Evolutionary conservation across 2,113 vertebrate species (phyloP).

Genomic region (Bubo scandiacus): DNA sequence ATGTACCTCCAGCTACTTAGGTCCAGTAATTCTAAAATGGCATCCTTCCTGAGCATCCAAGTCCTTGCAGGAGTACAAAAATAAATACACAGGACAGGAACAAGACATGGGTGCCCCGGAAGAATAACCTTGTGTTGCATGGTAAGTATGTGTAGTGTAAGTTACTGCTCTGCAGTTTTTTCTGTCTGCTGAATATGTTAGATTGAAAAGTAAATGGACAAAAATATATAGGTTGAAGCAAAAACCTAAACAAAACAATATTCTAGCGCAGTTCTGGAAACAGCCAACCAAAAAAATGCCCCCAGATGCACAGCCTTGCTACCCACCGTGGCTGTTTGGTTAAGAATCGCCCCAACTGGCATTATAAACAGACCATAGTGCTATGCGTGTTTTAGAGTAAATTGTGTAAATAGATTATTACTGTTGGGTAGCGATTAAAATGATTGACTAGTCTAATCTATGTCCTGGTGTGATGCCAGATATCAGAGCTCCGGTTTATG

Average conservation of each 20-base stretch:
- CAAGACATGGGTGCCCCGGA: neutral
- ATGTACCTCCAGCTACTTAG: neutral
- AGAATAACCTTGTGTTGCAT: neutral
- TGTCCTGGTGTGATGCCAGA: neutral
- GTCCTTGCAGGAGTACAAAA: neutral
- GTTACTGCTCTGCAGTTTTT: neutral
- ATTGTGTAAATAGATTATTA: neutral
- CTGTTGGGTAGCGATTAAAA: neutral
- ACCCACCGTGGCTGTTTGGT: neutral
- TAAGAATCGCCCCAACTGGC: neutral
- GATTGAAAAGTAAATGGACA: neutral
- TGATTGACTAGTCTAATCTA: neutral
- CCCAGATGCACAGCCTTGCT: neutral
- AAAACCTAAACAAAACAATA: constrained; percentile 17
- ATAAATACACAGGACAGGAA: neutral
- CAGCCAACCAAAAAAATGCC: neutral
- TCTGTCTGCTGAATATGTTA: neutral
- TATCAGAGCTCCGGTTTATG: neutral
- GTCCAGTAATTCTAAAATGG: neutral
- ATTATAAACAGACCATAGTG: neutral
- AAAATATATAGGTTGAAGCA: constrained; percentile 1
- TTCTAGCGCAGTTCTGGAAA: neutral
- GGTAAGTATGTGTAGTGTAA: neutral
- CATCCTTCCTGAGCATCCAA: neutral
- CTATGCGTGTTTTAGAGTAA: neutral